phyloP scores from a whole-genome alignment of 2,888 invertebrate genomes.

The Tholera decimalis region DNA sequence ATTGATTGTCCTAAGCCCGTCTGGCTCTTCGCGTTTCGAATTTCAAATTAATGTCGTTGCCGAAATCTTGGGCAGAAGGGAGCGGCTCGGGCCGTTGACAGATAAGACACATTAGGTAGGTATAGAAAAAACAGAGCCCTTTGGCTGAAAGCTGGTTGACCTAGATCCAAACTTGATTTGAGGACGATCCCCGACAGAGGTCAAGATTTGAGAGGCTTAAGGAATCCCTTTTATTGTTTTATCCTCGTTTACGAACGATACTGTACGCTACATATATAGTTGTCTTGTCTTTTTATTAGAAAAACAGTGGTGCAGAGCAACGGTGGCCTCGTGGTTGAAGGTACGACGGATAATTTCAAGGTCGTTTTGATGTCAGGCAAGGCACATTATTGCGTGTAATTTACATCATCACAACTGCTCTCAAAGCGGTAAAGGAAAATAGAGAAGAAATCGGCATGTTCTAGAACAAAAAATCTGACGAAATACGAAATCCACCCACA shows the following conservation, averaged over 20 bases:
- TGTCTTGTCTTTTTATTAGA: not conserved
- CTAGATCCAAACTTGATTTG: slow-evolving; percentile 24
- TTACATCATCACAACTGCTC: too few species aligned
- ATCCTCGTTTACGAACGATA: not conserved
- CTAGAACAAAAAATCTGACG: too few species aligned
- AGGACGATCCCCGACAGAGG: not conserved
- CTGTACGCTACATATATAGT: not conserved
- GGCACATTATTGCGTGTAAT: too few species aligned
- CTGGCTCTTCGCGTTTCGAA: not conserved
- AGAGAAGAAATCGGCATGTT: too few species aligned
- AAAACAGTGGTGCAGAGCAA: too few species aligned
- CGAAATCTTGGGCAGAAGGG: not conserved
- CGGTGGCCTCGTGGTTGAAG: too few species aligned
- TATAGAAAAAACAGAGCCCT: slow-evolving; percentile 25
- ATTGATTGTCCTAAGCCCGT: not conserved
- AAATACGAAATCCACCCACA: too few species aligned
- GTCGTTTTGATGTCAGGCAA: too few species aligned
- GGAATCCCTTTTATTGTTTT: slow-evolving; percentile 16
- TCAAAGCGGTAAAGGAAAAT: too few species aligned
- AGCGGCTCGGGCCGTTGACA: slow-evolving; percentile 25
- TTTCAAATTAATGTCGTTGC: slow-evolving; percentile 29
- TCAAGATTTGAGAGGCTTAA: slow-evolving; percentile 5
- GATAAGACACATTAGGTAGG: slow-evolving; percentile 32
- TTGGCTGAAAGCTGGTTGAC: slow-evolving; percentile 8
- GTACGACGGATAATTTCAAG: too few species aligned